Conservation (phyloP, 2,797 vertebrate species). For the Artibeus lituratus region DNA sequence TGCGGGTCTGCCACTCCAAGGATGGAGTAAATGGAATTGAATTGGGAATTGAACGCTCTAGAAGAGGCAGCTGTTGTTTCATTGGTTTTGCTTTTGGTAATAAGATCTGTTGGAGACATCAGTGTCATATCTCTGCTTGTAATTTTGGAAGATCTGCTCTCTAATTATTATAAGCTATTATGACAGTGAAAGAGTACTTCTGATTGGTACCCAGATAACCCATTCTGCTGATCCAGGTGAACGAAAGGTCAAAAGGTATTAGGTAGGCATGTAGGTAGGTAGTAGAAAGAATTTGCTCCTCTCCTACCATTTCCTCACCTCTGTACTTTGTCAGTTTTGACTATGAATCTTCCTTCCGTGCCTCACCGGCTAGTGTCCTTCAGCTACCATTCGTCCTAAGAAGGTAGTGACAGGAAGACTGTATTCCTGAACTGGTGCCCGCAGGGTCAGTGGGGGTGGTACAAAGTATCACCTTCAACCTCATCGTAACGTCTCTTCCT, state of each 20-base stretch:
- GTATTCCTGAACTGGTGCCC: not conserved
- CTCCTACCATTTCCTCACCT: not conserved
- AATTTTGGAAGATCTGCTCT: conserved; percentile 21
- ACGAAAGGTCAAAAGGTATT: not conserved
- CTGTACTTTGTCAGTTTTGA: not conserved
- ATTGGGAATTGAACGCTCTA: conserved; percentile 68
- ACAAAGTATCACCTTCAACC: not conserved
- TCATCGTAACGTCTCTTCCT: not conserved
- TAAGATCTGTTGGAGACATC: conserved; percentile 60
- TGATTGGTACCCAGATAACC: not conserved
- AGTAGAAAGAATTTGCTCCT: not conserved
- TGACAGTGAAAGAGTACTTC: conserved; percentile 20
- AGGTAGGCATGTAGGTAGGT: not conserved
- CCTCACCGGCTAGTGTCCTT: not conserved
- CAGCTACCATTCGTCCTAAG: not conserved
- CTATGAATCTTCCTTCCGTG: not conserved
- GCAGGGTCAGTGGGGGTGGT: not conserved
- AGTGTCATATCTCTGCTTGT: conserved; percentile 55
- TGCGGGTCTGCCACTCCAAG: conserved; percentile 45
- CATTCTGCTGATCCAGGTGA: conserved; percentile 11
- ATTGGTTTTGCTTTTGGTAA: conserved; percentile 69
- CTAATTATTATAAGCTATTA: conserved; percentile 26
- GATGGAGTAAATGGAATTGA: conserved; percentile 65
- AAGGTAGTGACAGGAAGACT: not conserved
- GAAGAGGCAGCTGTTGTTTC: conserved; percentile 72